phyloP scores from a whole-genome alignment of 2,113 vertebrate genomes.

The Sprattus sprattus region DNA sequence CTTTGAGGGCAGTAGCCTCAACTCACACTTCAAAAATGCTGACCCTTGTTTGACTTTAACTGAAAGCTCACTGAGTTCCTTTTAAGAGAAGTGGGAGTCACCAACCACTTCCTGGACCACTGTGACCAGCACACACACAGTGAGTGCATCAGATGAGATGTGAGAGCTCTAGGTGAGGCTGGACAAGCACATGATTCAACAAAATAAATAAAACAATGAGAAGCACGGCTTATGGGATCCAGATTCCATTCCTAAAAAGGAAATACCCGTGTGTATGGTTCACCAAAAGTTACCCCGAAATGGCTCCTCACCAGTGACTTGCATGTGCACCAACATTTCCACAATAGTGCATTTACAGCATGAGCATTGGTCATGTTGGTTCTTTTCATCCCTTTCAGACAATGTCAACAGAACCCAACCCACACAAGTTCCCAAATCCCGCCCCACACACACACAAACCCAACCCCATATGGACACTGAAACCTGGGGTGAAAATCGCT shows the following conservation, averaged over 20 bases:
- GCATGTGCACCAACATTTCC: background rate
- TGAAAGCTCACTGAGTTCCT: conserved; percentile 36
- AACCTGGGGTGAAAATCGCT: background rate
- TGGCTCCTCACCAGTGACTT: background rate
- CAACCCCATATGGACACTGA: background rate
- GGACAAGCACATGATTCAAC: conserved; percentile 8
- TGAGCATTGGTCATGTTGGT: background rate
- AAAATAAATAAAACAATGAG: background rate
- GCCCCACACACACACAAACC: no score
- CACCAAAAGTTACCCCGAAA: background rate
- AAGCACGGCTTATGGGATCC: background rate
- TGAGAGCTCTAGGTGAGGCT: background rate
- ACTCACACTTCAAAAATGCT: background rate
- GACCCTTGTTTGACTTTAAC: conserved; percentile 13
- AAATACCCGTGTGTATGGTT: background rate
- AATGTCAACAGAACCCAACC: background rate
- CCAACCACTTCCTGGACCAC: conserved; percentile 49
- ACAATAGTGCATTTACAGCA: background rate
- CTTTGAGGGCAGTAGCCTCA: background rate
- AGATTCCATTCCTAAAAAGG: conserved; percentile 4
- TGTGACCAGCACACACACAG: conserved; percentile 17
- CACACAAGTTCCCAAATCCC: background rate
- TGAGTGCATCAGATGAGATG: background rate
- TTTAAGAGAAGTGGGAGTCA: conserved; percentile 50
- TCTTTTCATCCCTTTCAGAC: background rate